A percentile compares a stretch with the other conserved stretches of the same genome.
phyloP scores from a whole-genome alignment of 1,140 invertebrate genomes.

The Musca domestica region DNA sequence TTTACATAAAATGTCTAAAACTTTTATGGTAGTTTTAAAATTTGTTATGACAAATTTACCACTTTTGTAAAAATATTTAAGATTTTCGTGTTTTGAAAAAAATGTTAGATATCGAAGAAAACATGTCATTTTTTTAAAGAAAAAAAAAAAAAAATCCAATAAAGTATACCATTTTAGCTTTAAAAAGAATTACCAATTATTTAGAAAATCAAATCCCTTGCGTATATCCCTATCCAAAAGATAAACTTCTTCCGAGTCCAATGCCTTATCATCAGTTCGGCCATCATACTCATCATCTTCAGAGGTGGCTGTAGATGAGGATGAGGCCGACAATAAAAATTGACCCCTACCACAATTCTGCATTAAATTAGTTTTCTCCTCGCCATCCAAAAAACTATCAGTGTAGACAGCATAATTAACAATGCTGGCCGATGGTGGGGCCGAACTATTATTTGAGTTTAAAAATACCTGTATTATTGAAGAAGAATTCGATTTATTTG shows the following conservation, averaged over 20 bases:
- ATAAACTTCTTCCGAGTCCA: conserved; percentile 12
- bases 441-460: too few relatives aligned
- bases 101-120: too few relatives aligned
- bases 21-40: too few relatives aligned
- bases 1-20: too few relatives aligned
- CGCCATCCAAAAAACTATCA: neutral
- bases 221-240: conserved; percentile 15
- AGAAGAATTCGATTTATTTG: neutral
- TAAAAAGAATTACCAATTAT: conserved; percentile 25
- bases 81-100: too few relatives aligned
- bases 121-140: too few relatives aligned
- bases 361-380: conserved; percentile 6
- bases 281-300: conserved; percentile 22
- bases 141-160: too few relatives aligned
- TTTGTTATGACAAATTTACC: too few relatives aligned
- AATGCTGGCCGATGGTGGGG: too few relatives aligned
- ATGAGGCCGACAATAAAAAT: neutral
- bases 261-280: conserved; percentile 1
- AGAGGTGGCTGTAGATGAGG: conserved; percentile 15
- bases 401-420: conserved; percentile 14
- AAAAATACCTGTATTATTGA: neutral
- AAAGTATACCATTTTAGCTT: too few relatives aligned
- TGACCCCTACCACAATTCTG: neutral
- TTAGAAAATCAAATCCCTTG: conserved; percentile 26
- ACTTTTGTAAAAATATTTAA: too few relatives aligned